Percentiles rank a stretch among this genome's conserved stretches.
Evolutionary conservation across 2,113 vertebrate species (phyloP).

Genomic region (Macaca fascicularis): T2T-MFA8v1.1 NC_088386.1:50195501-50196000

Average conservation of each 20-base stretch:
- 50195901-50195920: not conserved
- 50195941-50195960: not conserved
- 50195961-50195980: not conserved
- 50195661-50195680: constrained; percentile 17
- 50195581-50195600: not conserved
- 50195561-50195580: constrained; percentile 55
- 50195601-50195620: constrained; percentile 43
- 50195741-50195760: not conserved
- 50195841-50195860: not conserved
- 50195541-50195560: not conserved
- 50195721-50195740: not conserved
- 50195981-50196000: not conserved
- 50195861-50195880: not conserved
- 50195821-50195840: not conserved
- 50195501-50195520: constrained; percentile 29
- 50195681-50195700: constrained; percentile 52
- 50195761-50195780: not conserved
- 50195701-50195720: constrained; percentile 13
- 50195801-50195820: not conserved
- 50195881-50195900: not conserved
- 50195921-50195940: not conserved
- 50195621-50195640: not conserved
- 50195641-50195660: constrained; percentile 46
- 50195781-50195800: not conserved
- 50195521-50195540: constrained; percentile 11